Evolutionary conservation across 2,797 vertebrate genomes (phyloP).

Genomic region (Takifugu rubripes): DNA sequence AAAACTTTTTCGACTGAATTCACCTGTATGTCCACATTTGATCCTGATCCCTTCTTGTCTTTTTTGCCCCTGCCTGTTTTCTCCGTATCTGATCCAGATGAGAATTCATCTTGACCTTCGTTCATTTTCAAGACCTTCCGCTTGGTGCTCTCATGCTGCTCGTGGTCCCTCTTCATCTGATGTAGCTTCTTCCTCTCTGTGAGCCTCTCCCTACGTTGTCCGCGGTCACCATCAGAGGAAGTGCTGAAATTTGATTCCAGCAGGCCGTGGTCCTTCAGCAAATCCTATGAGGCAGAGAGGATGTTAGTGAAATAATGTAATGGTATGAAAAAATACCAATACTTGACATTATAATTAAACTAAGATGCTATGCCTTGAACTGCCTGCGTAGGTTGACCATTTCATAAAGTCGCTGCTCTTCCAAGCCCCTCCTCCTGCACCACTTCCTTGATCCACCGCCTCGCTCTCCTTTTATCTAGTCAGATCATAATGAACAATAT

Average conservation of each 20-base stretch:
- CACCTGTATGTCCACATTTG: constrained; percentile 87
- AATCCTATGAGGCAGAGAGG: constrained; percentile 65
- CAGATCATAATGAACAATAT: constrained; percentile 1
- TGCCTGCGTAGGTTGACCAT: constrained; percentile 90
- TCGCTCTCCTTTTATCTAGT: constrained; percentile 84
- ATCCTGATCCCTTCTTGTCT: constrained; percentile 34
- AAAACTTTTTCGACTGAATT: not conserved
- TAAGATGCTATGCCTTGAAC: constrained; percentile 77
- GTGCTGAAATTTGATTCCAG: constrained; percentile 51
- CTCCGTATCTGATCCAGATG: constrained; percentile 76
- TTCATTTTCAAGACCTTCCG: constrained; percentile 83
- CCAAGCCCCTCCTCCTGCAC: constrained; percentile 86
- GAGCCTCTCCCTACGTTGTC: constrained; percentile 72
- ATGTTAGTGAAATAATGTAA: not conserved
- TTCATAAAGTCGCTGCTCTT: constrained; percentile 91
- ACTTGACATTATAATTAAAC: not conserved
- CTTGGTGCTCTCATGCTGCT: constrained; percentile 68
- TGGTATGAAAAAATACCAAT: not conserved
- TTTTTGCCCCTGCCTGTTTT: constrained; percentile 18
- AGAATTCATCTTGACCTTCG: constrained; percentile 68
- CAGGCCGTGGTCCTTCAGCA: constrained; percentile 80
- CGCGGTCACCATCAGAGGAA: constrained; percentile 44
- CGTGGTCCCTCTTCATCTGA: constrained; percentile 81
- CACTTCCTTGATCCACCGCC: constrained; percentile 80
- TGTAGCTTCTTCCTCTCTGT: constrained; percentile 79